These are phyloP conservation scores for Calliopsis andreniformis DNA, from an alignment of 1,140 invertebrate species.

Conservation along the genomic window DNA sequence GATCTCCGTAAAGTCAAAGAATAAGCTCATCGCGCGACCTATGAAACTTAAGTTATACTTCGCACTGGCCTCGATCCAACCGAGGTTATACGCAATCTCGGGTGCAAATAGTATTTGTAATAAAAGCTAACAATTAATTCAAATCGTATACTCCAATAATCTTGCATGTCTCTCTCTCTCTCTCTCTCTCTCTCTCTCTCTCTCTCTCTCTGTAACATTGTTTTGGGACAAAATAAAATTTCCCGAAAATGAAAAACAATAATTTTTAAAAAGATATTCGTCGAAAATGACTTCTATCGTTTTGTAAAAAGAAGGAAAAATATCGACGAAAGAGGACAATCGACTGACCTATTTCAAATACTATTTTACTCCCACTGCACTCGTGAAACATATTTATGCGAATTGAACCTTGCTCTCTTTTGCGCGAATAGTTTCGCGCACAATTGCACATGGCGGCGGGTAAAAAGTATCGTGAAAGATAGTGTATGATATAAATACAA, in stretches of 20 bases:
- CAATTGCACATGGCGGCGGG: background rate
- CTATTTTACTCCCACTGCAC: background rate
- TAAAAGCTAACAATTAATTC: background rate
- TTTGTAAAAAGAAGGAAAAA: no score
- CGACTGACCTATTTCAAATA: conserved; percentile 24
- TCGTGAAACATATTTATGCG: background rate
- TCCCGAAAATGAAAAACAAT: no score
- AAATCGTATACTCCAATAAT: no score
- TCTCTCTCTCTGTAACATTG: no score
- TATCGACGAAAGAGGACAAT: no score
- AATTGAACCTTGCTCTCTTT: background rate
- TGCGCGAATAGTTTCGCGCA: conserved; percentile 1
- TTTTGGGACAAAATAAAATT: no score
- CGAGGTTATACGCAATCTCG: no score
- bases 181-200: no score
- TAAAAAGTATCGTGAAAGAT: conserved; percentile 31
- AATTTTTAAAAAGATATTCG: no score
- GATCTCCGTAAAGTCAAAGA: background rate
- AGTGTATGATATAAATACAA: conserved; percentile 42
- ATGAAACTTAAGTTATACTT: background rate
- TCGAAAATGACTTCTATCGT: no score
- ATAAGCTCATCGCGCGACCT: background rate
- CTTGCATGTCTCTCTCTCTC: no score
- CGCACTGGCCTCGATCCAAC: conserved; percentile 28
- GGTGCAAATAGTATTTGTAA: conserved; percentile 32